phyloP scores from a whole-genome alignment of 1,140 invertebrate species.

The Ptiloglossa arizonensis region DNA sequence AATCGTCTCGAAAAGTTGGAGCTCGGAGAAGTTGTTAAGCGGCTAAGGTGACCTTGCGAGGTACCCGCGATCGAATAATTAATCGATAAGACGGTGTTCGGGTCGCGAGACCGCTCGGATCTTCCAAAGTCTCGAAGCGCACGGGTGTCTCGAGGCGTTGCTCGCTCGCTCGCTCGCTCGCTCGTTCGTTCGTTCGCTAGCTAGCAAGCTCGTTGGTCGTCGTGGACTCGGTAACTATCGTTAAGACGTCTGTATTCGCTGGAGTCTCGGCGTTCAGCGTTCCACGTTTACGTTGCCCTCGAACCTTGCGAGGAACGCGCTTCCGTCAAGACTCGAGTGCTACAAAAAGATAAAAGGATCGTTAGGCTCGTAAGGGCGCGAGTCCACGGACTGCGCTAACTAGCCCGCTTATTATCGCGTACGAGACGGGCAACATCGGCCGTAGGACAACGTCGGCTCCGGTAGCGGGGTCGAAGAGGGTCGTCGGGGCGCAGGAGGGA shows the following conservation, averaged over 20 bases:
- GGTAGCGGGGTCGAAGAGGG: slow-evolving; percentile 39
- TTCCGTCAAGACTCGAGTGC: not conserved
- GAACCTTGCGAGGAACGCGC: not conserved
- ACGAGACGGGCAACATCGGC: slow-evolving; percentile 48
- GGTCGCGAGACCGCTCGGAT: no score
- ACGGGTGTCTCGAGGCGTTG: no score
- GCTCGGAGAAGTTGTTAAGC: no score
- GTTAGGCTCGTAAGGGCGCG: slow-evolving; percentile 12
- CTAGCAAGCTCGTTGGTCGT: no score
- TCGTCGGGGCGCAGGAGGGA: not conserved
- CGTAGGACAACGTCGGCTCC: slow-evolving; percentile 32
- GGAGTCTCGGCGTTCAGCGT: no score
- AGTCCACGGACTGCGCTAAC: slow-evolving; percentile 32
- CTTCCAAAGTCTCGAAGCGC: no score
- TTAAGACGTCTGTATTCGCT: slow-evolving; percentile 9
- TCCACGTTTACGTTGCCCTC: slow-evolving; percentile 1
- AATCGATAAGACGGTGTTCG: no score
- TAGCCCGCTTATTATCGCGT: slow-evolving; percentile 63
- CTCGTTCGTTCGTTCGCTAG: no score
- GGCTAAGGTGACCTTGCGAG: no score
- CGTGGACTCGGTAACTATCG: not conserved
- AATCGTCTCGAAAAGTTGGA: no score
- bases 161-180: no score
- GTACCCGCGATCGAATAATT: no score
- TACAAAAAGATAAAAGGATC: slow-evolving; percentile 19